A percentile compares a stretch with the other conserved stretches of the same genome.
phyloP scores from a whole-genome alignment of 2,888 invertebrate species.

The Drosophila rellima region DNA sequence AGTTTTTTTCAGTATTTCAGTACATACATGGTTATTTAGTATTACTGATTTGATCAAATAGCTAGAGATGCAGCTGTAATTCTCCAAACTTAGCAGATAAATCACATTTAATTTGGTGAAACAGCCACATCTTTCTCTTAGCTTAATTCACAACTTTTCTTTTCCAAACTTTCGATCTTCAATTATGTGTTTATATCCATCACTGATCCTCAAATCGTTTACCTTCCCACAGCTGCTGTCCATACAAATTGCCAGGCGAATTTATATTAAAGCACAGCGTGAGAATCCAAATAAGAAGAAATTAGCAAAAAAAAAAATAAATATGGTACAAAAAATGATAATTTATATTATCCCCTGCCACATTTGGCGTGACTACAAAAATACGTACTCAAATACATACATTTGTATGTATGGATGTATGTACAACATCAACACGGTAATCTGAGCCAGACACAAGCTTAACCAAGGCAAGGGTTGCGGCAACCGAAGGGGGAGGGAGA shows the following conservation, averaged over 20 bases:
- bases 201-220: constrained; percentile 11
- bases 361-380: constrained; percentile 8
- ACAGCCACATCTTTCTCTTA: not conserved
- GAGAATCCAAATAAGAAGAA: constrained; percentile 58
- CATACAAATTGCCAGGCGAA: constrained; percentile 35
- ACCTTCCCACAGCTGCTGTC: constrained; percentile 18
- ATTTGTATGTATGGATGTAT: constrained; percentile 32
- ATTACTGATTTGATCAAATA: too few relatives aligned
- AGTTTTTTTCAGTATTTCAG: not conserved
- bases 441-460: constrained; percentile 64
- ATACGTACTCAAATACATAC: not conserved
- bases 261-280: constrained; percentile 52
- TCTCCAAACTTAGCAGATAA: not conserved
- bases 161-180: not conserved
- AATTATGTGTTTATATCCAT: not conserved
- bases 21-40: too few relatives aligned
- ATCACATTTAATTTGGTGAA: not conserved
- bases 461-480: constrained; percentile 37
- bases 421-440: constrained; percentile 77
- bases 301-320: constrained; percentile 43
- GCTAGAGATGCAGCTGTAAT: not conserved
- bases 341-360: constrained; percentile 41
- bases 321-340: constrained; percentile 1
- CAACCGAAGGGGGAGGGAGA: not conserved
- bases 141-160: not conserved